These are phyloP conservation scores for Cosmopolites sordidus DNA, from an alignment of 2,888 invertebrate species.

Conservation along the genomic window DNA sequence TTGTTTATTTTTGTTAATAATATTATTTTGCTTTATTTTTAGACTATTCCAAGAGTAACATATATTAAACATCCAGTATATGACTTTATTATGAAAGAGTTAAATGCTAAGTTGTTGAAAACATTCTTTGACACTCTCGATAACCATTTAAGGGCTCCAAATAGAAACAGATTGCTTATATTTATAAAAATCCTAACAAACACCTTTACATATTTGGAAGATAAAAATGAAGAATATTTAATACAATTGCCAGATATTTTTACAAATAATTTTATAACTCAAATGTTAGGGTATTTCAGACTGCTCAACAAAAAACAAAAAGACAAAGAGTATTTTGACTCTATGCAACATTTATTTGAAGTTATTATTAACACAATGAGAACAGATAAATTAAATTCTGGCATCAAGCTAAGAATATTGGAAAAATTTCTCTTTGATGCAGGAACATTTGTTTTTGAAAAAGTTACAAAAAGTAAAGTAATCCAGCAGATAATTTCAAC, in stretches of 20 bases:
- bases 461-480: slow-evolving; percentile 62
- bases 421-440: slow-evolving; percentile 64
- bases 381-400: slow-evolving; percentile 51
- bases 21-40: slow-evolving; percentile 32
- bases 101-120: slow-evolving; percentile 52
- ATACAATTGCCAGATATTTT: slow-evolving; percentile 55
- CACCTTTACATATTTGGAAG: slow-evolving; percentile 49
- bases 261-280: slow-evolving; percentile 61
- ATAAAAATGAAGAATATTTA: slow-evolving; percentile 39
- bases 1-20: slow-evolving; percentile 1
- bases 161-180: slow-evolving; percentile 58
- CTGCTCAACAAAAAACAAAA: slow-evolving; percentile 54
- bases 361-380: slow-evolving; percentile 52
- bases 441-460: slow-evolving; percentile 70
- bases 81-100: slow-evolving; percentile 54
- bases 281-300: slow-evolving; percentile 61
- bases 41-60: slow-evolving; percentile 58
- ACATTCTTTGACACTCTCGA: slow-evolving; percentile 58
- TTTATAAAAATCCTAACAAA: slow-evolving; percentile 57
- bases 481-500: slow-evolving; percentile 61
- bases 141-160: slow-evolving; percentile 51
- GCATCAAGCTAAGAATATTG: slow-evolving; percentile 56
- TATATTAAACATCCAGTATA: slow-evolving; percentile 62
- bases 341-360: slow-evolving; percentile 55
- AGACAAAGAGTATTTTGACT: slow-evolving; percentile 55